Conservation (phyloP, 2,113 vertebrate species). For the Poecilia latipinna region DNA sequence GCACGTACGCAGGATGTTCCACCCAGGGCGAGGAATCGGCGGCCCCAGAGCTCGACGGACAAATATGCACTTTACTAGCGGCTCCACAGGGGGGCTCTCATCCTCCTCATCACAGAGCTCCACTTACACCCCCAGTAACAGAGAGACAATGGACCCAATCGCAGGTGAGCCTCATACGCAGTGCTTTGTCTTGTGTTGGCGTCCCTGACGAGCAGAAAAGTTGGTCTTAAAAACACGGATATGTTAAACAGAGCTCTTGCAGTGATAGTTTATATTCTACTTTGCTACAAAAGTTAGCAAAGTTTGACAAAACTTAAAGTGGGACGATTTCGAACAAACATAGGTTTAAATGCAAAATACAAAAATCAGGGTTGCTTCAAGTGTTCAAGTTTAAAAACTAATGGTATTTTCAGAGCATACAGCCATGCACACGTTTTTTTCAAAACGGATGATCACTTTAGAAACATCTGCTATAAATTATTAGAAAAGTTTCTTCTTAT, state of each 20-base stretch:
- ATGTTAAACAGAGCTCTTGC: too few species aligned
- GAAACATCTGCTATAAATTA: too few species aligned
- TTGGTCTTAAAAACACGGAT: too few species aligned
- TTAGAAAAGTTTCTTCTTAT: too few species aligned
- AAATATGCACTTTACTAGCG: conserved; percentile 99
- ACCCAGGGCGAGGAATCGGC: conserved; percentile 94
- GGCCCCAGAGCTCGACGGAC: conserved; percentile 96
- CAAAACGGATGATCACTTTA: too few species aligned
- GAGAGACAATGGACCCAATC: conserved; percentile 99
- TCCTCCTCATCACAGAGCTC: conserved; percentile 95
- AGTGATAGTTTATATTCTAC: too few species aligned
- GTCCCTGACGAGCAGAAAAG: too few species aligned
- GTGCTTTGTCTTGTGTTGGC: too few species aligned
- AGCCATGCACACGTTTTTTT: too few species aligned
- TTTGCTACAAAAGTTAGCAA: background rate
- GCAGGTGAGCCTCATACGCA: conserved; percentile 85
- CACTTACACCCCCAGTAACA: conserved; percentile 98
- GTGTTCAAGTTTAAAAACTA: background rate
- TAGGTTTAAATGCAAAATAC: background rate
- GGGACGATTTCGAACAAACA: background rate
- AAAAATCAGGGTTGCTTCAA: background rate
- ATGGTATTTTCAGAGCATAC: background rate
- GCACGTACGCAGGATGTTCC: conserved; percentile 99
- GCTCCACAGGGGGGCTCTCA: conserved; percentile 92
- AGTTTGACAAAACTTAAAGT: background rate